Conservation (phyloP, 1,140 invertebrate species). For the Platyscapa corneri region DNA sequence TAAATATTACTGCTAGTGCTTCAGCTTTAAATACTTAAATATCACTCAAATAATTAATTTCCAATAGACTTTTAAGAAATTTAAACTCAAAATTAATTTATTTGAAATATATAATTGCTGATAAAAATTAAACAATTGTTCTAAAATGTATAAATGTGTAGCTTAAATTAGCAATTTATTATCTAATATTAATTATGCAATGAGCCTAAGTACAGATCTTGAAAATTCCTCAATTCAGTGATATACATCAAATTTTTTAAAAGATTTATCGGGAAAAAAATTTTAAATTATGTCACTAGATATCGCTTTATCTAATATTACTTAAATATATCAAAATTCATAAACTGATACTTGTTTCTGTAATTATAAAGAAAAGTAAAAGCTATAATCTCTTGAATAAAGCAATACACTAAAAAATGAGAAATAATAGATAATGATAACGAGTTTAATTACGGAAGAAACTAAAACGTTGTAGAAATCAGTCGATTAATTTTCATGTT, state of each 20-base stretch:
- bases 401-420: too few relatives aligned
- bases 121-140: neutral
- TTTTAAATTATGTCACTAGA: too few relatives aligned
- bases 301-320: too few relatives aligned
- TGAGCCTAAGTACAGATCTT: too few relatives aligned
- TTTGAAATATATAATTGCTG: neutral
- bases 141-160: too few relatives aligned
- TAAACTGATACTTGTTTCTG: too few relatives aligned
- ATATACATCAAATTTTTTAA: neutral
- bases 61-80: too few relatives aligned
- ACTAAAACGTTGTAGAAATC: neutral
- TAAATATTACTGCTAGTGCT: neutral
- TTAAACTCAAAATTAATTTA: too few relatives aligned
- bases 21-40: neutral
- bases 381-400: neutral
- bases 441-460: neutral
- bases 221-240: neutral
- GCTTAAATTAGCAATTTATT: too few relatives aligned
- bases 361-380: too few relatives aligned
- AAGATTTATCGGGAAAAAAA: neutral
- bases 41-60: neutral
- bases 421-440: neutral
- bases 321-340: too few relatives aligned
- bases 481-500: neutral
- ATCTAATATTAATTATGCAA: too few relatives aligned